These are phyloP conservation scores for Erythrocercus mccallii DNA, from an alignment of 2,113 vertebrate species.

Conservation along the genomic window DNA sequence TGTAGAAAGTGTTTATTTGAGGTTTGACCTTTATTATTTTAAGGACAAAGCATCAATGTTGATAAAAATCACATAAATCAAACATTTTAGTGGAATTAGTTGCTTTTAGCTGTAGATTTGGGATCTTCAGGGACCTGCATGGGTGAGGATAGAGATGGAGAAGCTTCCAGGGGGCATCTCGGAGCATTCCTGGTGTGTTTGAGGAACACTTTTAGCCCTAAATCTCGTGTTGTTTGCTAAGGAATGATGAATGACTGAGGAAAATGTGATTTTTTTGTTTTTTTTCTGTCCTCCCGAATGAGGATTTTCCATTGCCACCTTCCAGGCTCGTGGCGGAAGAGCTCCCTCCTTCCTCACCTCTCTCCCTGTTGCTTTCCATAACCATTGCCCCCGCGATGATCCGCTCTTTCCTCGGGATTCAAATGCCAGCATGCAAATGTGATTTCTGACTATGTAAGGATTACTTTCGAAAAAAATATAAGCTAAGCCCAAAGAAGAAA, in stretches of 20 bases:
- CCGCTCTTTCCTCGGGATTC: not conserved
- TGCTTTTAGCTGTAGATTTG: not conserved
- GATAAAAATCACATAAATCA: not conserved
- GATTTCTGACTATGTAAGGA: slow-evolving; percentile 53
- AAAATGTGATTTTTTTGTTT: not conserved
- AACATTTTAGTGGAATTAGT: not conserved
- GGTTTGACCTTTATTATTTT: not conserved
- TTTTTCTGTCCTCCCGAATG: not conserved
- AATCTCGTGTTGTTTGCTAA: not conserved
- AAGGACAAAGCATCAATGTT: not conserved
- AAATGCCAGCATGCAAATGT: slow-evolving; percentile 53
- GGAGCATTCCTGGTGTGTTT: not conserved
- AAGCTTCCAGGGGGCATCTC: not conserved
- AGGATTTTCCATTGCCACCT: not conserved
- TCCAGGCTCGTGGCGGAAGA: rapidly evolving
- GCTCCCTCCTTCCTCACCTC: not conserved
- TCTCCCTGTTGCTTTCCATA: not conserved
- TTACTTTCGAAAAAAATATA: not conserved
- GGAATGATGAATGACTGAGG: not conserved
- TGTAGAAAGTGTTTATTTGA: not conserved
- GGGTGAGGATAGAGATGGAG: rapidly evolving
- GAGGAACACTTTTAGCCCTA: not conserved
- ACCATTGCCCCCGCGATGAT: not conserved
- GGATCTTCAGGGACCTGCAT: not conserved
- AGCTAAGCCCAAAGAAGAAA: slow-evolving; percentile 40